Evolutionary conservation across 2,888 invertebrate genomes (phyloP), one percentile per base, ranked within the genome.

Genomic region (Ormyrus thymus): DNA sequence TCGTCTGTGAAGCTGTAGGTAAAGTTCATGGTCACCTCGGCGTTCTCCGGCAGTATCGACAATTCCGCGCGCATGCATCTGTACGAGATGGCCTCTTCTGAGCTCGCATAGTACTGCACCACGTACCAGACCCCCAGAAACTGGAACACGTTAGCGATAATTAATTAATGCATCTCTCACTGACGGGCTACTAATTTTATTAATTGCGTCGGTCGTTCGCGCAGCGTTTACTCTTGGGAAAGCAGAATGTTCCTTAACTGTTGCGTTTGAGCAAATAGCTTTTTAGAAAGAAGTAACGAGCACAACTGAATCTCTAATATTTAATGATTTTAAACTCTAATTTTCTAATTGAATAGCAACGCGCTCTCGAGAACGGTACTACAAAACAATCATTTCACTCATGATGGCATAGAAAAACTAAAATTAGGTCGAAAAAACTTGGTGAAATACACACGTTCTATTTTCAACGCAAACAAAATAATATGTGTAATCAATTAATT

Each of bases 41-140:
- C 92, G 81, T 91, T 90, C 74, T 89, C 88, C 5, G 90, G 83
- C 5, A 92, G 90, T 84, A 92, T 90, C 4, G 93, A 93, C 84
- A 95, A 93, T 66, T 94, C 94, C 0, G 96, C 94, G 82, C 93
- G 92, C 97, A 97, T 97, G 86, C 97, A 97, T 86, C 95, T 93
- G 89, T 97, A 97, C 6, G 95, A 94, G 8, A 96, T 92, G 4
- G 95, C 94, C 90, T 97, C 97, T 90, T 97, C 97, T 0, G 95
- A 96, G 87, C 96, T 96, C 1, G 97, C 96, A 87, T 96, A 97
- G 90, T 97, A 97, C 87, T 97, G 96, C 15, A 96, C 95, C 61
- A 97, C 95, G 90, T 93, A 95, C 97, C 97, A 97, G 82, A 92
- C 92, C 9, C 97, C 96, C 84, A 96, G 91, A 91, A 97, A 93